phyloP scores from a whole-genome alignment of 2,888 invertebrate species.

The Cantharis rustica region DNA sequence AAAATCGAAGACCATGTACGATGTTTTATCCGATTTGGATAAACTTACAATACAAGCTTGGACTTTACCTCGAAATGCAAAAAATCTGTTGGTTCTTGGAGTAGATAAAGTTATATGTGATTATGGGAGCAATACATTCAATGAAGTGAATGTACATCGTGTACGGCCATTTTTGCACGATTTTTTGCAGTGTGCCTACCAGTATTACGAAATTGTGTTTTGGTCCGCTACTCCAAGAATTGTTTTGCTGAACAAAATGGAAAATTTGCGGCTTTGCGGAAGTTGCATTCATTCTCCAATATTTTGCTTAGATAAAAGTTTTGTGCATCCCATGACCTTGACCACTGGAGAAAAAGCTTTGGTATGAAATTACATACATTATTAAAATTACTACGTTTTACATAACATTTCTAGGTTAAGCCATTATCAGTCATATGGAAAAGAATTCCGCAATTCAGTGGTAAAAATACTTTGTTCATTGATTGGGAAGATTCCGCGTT shows the following conservation, averaged over 20 bases:
- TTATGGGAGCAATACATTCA: not conserved
- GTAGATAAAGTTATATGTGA: not conserved
- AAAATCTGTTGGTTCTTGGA: not conserved
- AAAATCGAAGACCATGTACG: not conserved
- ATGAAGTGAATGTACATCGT: not conserved
- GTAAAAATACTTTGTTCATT: not conserved
- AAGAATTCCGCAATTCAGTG: not conserved
- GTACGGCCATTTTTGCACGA: not conserved
- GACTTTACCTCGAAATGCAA: not conserved
- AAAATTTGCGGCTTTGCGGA: not conserved
- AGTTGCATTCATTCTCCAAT: not conserved
- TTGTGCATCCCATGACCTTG: not conserved
- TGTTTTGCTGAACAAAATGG: not conserved
- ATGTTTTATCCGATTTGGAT: not conserved
- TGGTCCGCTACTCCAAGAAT: not conserved
- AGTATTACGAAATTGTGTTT: not conserved
- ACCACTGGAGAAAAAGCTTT: not conserved
- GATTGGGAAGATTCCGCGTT: not conserved
- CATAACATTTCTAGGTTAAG: not conserved
- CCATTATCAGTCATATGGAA: not conserved
- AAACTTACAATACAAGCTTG: not conserved
- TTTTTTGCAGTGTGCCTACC: not conserved
- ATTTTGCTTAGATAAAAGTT: not conserved
- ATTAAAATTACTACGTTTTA: not conserved
- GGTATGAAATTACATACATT: not conserved